These are phyloP conservation scores for Trissolcus basalis DNA, from an alignment of 1,140 invertebrate genomes.

Conservation along the genomic window DNA sequence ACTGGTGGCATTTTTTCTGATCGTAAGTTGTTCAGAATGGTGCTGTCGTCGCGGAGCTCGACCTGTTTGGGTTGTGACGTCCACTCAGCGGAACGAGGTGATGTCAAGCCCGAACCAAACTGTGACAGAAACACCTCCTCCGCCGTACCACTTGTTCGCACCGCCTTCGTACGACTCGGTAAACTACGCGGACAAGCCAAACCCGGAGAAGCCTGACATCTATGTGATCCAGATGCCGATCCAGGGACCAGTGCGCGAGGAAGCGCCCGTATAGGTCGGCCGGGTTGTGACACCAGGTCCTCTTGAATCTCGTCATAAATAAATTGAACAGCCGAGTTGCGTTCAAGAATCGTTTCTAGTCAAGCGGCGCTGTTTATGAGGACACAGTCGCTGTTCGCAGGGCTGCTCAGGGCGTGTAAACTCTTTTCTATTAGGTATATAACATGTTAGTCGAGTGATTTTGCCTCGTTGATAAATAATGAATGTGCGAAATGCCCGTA, in stretches of 20 bases:
- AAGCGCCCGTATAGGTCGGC: conserved; percentile 61
- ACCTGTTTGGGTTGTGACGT: conserved; percentile 60
- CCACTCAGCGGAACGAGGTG: conserved; percentile 62
- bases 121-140: conserved; percentile 75
- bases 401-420: not conserved
- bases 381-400: conserved; percentile 19
- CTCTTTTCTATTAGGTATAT: too few species aligned
- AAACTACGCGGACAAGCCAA: conserved; percentile 69
- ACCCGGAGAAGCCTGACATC: conserved; percentile 75
- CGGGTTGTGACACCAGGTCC: conserved; percentile 3
- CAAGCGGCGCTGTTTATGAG: conserved; percentile 36
- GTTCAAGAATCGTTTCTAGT: conserved; percentile 34
- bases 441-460: too few species aligned
- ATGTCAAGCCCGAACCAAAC: conserved; percentile 40
- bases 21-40: conserved; percentile 80
- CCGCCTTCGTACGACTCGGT: conserved; percentile 79
- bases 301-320: conserved; percentile 33
- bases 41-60: conserved; percentile 73
- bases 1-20: conserved; percentile 78
- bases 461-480: not conserved
- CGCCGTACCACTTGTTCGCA: conserved; percentile 79
- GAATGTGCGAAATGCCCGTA: not conserved
- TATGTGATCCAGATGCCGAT: conserved; percentile 76
- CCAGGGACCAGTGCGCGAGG: conserved; percentile 56
- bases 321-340: conserved; percentile 9